A percentile compares a stretch with the other conserved stretches of the same genome.
Evolutionary conservation across 2,888 invertebrate species (phyloP).

Genomic region (Eupithecia inturbata): DNA sequence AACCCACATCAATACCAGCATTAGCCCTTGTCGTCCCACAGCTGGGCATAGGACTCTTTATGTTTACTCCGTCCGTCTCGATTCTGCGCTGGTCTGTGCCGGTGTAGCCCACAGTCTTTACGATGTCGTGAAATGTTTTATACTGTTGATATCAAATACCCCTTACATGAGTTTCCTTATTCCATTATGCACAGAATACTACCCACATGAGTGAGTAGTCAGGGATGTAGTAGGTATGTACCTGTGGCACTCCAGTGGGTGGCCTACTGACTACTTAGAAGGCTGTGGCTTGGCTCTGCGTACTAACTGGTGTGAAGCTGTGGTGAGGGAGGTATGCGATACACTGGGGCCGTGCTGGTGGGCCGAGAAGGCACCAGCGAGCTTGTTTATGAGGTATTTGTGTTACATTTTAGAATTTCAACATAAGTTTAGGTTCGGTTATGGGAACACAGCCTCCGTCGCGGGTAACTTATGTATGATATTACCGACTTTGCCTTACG

Average conservation of each 20-base stretch:
- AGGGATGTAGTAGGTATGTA: background rate
- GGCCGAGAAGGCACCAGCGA: constrained; percentile 27
- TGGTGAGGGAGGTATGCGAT: background rate
- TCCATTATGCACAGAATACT: background rate
- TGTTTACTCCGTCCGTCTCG: background rate
- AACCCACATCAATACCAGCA: background rate
- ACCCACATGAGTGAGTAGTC: constrained; percentile 21
- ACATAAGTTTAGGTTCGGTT: constrained; percentile 39
- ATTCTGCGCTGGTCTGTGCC: background rate
- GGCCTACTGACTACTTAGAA: background rate
- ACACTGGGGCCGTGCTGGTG: constrained; percentile 19
- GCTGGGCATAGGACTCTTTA: background rate
- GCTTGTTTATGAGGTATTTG: constrained; percentile 41
- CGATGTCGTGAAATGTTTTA: background rate
- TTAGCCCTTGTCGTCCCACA: background rate
- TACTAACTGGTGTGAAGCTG: background rate
- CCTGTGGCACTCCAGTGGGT: background rate
- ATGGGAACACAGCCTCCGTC: constrained; percentile 34
- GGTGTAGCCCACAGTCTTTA: background rate
- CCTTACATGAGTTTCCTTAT: background rate
- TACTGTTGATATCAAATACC: background rate
- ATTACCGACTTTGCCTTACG: constrained; percentile 32
- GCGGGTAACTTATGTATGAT: constrained; percentile 33
- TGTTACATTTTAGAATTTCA: constrained; percentile 39
- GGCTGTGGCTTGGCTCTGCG: background rate